Conservation (phyloP, 2,797 vertebrate genomes). For the Sebastes matsubarae region DNA sequence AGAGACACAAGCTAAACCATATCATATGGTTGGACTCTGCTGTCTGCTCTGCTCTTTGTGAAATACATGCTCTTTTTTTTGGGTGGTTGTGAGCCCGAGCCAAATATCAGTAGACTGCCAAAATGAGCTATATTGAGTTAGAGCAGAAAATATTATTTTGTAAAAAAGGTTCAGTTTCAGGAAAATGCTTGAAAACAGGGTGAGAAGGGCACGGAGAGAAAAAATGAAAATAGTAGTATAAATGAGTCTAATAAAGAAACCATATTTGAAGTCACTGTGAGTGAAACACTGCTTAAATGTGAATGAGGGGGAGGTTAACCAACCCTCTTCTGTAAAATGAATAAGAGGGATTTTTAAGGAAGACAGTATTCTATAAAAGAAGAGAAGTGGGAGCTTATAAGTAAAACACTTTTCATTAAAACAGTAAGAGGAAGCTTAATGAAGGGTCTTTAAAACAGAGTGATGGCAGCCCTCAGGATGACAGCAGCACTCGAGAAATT, state of each 20-base stretch:
- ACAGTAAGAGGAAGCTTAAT: slow-evolving; percentile 57
- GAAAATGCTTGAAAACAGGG: slow-evolving; percentile 16
- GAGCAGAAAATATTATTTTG: slow-evolving; percentile 26
- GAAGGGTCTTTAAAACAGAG: slow-evolving; percentile 54
- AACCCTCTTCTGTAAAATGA: slow-evolving; percentile 29
- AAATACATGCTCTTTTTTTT: slow-evolving; percentile 21
- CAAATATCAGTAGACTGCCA: slow-evolving; percentile 30
- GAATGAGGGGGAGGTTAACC: slow-evolving; percentile 20
- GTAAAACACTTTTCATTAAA: slow-evolving; percentile 65
- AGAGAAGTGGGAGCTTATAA: slow-evolving; percentile 42
- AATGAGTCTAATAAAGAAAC: slow-evolving; percentile 3
- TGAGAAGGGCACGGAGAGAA: neutral
- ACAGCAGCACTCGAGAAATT: slow-evolving; percentile 49
- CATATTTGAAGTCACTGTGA: neutral
- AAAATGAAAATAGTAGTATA: neutral
- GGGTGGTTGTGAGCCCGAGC: slow-evolving; percentile 6
- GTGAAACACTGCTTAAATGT: slow-evolving; percentile 12
- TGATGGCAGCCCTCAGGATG: slow-evolving; percentile 53
- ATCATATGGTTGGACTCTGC: slow-evolving; percentile 49
- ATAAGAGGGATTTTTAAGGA: slow-evolving; percentile 38
- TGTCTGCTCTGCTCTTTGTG: slow-evolving; percentile 56
- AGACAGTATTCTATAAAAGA: slow-evolving; percentile 37
- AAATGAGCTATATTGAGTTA: slow-evolving; percentile 31
- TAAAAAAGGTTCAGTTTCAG: slow-evolving; percentile 26
- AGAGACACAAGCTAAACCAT: slow-evolving; percentile 44